Evolutionary conservation across 2,113 vertebrate species (phyloP).

Genomic region (Thamnaconus septentrionalis): DNA sequence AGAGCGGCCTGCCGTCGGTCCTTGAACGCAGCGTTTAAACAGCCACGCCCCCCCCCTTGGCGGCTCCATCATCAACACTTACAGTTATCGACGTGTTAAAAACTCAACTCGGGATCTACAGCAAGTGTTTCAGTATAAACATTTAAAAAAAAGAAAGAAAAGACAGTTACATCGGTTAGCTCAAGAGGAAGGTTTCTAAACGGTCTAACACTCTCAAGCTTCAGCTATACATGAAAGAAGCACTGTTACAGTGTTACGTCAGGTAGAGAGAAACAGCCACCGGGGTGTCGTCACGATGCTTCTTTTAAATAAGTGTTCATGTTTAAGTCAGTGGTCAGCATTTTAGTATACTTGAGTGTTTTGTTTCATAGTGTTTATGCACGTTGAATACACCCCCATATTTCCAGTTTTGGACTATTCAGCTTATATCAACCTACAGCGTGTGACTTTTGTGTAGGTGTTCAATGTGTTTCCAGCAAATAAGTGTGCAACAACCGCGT

Average conservation of each 20-base stretch:
- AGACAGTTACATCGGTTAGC: conserved; percentile 52
- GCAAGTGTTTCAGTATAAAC: conserved; percentile 65
- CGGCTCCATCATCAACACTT: conserved; percentile 14
- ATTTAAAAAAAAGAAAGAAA: conserved; percentile 56
- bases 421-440: conserved; percentile 54
- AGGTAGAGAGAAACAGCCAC: conserved; percentile 50
- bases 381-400: conserved; percentile 45
- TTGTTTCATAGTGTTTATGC: conserved; percentile 49
- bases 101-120: conserved; percentile 34
- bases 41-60: background rate
- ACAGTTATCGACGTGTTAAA: conserved; percentile 51
- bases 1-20: too few species aligned
- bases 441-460: conserved; percentile 46
- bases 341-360: conserved; percentile 39
- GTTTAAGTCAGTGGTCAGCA: conserved; percentile 42
- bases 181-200: conserved; percentile 56
- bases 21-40: too few species aligned
- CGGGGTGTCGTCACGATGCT: conserved; percentile 57
- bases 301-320: conserved; percentile 37
- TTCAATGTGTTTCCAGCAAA: conserved; percentile 44
- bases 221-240: conserved; percentile 55
- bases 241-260: conserved; percentile 50
- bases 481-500: conserved; percentile 25
- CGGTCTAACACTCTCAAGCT: conserved; percentile 50
- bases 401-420: conserved; percentile 59